phyloP scores from a whole-genome alignment of 2,888 invertebrate species.

The Rotaria sp. region DNA sequence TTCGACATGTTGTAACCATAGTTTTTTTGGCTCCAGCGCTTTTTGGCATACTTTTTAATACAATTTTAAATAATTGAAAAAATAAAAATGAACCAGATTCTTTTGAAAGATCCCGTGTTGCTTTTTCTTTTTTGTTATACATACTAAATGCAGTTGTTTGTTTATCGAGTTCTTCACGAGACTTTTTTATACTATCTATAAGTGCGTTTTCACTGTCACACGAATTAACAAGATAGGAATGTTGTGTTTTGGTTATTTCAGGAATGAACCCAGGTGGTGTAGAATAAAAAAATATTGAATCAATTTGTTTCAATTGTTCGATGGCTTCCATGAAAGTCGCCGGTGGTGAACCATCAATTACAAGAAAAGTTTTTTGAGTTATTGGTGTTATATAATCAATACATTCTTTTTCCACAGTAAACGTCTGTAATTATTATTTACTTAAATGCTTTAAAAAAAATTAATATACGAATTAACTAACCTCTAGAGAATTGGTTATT shows the following conservation, averaged over 20 bases:
- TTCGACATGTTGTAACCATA: not conserved
- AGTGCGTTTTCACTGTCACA: not conserved
- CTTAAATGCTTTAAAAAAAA: not conserved
- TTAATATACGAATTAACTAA: not conserved
- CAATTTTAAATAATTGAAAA: constrained; percentile 19
- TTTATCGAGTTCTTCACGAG: not conserved
- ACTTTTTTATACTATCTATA: not conserved
- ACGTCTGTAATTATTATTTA: not conserved
- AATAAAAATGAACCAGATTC: constrained; percentile 27
- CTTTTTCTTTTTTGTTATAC: constrained; percentile 5
- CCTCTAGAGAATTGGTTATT: not conserved
- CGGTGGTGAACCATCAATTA: not conserved
- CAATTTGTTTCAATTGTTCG: not conserved
- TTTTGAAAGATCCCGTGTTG: not conserved
- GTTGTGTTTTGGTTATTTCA: not conserved
- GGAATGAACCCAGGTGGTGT: not conserved
- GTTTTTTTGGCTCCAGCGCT: not conserved
- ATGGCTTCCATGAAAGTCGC: not conserved
- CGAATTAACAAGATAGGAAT: not conserved
- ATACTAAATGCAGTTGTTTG: not conserved
- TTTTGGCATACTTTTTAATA: not conserved
- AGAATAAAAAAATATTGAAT: not conserved
- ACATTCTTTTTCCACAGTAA: not conserved
- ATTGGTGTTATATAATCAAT: not conserved
- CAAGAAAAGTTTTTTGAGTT: not conserved